Evolutionary conservation across 2,888 invertebrate species (phyloP).

Genomic region (Tiliacea citrago): DNA sequence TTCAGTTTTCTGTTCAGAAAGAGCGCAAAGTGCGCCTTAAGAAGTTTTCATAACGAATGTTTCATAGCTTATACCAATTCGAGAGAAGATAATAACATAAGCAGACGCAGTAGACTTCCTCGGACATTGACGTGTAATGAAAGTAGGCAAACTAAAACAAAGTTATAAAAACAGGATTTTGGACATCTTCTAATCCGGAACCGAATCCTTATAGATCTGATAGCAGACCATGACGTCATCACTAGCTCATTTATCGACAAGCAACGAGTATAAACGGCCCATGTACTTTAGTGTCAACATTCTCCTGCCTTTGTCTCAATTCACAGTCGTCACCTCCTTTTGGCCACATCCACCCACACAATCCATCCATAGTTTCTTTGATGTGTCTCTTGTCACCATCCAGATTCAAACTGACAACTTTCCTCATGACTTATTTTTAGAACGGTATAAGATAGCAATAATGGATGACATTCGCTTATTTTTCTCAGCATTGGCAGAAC

Average conservation of each 20-base stretch:
- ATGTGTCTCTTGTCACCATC: neutral
- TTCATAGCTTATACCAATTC: neutral
- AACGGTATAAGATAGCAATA: neutral
- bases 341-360: neutral
- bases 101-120: neutral
- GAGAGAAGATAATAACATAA: too few species aligned
- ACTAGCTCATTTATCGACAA: neutral
- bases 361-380: neutral
- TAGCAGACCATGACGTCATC: slow-evolving; percentile 6
- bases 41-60: neutral
- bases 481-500: neutral
- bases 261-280: too few species aligned
- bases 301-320: too few species aligned
- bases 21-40: too few species aligned
- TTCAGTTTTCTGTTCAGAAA: too few species aligned
- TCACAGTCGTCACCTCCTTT: neutral
- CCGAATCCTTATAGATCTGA: slow-evolving; percentile 5
- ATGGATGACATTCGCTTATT: neutral
- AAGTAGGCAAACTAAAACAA: slow-evolving; percentile 18
- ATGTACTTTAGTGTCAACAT: neutral
- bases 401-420: neutral
- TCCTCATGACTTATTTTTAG: neutral
- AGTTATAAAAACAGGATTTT: slow-evolving; percentile 1
- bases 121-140: slow-evolving; percentile 5
- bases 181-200: slow-evolving; percentile 20